Conservation (phyloP, 37 sponge, comb jelly and placozoan genomes). For the Cliona cf. orientalis region DNA sequence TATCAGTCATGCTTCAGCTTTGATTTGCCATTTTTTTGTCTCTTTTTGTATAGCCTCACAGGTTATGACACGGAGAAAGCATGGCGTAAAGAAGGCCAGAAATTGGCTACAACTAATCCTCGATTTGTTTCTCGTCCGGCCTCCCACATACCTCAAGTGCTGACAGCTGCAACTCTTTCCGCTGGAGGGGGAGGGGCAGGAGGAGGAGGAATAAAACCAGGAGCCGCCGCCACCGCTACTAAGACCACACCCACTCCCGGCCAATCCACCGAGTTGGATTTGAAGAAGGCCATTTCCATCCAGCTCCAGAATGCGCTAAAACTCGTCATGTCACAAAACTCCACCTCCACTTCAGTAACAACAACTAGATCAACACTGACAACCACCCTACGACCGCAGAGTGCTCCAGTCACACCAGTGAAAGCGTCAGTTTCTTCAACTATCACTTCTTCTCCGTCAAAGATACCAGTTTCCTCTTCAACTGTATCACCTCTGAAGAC, state of each 20-base stretch:
- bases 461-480: no score
- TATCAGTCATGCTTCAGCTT: background rate
- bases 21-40: background rate
- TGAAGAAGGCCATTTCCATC: background rate
- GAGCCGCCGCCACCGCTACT: no score
- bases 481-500: no score
- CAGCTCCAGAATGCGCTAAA: conserved; percentile 48
- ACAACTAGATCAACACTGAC: background rate
- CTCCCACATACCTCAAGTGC: conserved; percentile 31
- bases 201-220: background rate
- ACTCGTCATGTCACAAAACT: conserved; percentile 37
- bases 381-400: background rate
- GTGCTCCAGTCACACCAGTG: no score
- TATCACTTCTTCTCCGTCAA: no score
- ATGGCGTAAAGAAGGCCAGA: conserved; percentile 61
- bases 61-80: conserved; percentile 30
- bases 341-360: background rate
- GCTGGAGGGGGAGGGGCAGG: conserved; percentile 14
- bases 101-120: conserved; percentile 23
- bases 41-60: conserved; percentile 12
- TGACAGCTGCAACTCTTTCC: conserved; percentile 14
- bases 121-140: conserved; percentile 26
- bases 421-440: no score
- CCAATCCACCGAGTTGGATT: no score
- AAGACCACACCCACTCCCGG: no score